phyloP scores from a whole-genome alignment of 2,888 invertebrate genomes.

The Euphydryas editha region DNA sequence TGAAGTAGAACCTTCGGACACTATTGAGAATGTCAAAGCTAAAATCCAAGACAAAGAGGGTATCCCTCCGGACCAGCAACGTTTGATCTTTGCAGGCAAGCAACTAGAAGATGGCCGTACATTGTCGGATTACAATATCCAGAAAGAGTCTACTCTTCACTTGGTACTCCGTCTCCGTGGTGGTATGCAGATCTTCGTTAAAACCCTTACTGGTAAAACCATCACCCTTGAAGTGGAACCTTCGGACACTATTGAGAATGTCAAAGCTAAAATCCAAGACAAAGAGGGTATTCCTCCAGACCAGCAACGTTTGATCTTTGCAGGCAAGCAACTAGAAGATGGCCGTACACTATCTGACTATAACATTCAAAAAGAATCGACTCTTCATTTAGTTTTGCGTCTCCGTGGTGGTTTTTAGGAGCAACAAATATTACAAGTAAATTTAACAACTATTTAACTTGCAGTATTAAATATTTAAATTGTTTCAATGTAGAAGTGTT shows the following conservation, averaged over 20 bases:
- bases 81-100: constrained; percentile 53
- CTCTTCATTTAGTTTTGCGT: constrained; percentile 43
- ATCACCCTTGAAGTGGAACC: constrained; percentile 54
- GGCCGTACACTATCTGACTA: constrained; percentile 38
- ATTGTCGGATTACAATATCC: constrained; percentile 55
- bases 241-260: constrained; percentile 45
- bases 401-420: constrained; percentile 49
- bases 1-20: constrained; percentile 52
- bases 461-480: constrained; percentile 28
- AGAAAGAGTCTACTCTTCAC: constrained; percentile 59
- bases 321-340: constrained; percentile 39
- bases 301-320: constrained; percentile 48
- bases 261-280: constrained; percentile 40
- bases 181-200: constrained; percentile 60
- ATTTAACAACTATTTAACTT: constrained; percentile 8
- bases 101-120: constrained; percentile 54
- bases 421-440: constrained; percentile 44
- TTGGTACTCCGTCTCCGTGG: no score
- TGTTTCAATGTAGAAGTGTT: constrained; percentile 25
- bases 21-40: constrained; percentile 54
- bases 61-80: constrained; percentile 54
- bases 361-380: constrained; percentile 44
- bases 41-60: constrained; percentile 55
- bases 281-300: constrained; percentile 53
- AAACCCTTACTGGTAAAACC: constrained; percentile 54